These are phyloP conservation scores for Gracilinanus agilis DNA, from an alignment of 2,113 vertebrate species.

Conservation along the genomic window DNA sequence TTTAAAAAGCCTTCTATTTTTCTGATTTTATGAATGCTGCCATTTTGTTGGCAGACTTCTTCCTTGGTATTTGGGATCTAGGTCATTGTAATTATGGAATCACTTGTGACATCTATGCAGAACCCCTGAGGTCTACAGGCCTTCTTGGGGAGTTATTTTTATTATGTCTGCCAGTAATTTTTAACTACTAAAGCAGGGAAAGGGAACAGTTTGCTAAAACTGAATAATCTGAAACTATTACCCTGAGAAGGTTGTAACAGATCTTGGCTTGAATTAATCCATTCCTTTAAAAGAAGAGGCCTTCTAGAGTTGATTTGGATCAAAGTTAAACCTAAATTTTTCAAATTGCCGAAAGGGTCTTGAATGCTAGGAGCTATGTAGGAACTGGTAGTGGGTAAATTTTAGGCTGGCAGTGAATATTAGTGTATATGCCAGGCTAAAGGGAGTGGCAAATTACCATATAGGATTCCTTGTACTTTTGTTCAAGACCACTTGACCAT, in stretches of 20 bases:
- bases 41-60: neutral
- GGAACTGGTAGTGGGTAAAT: neutral
- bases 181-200: neutral
- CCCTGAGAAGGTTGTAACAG: slow-evolving; percentile 29
- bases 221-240: neutral
- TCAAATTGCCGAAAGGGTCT: neutral
- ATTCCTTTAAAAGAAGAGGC: slow-evolving; percentile 27
- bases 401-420: neutral
- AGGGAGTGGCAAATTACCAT: neutral
- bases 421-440: neutral
- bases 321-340: slow-evolving; percentile 31
- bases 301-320: neutral
- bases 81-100: neutral
- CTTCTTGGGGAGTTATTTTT: neutral
- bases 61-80: neutral
- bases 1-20: neutral
- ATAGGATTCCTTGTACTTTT: neutral
- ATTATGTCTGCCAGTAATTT: neutral
- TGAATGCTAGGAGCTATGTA: neutral
- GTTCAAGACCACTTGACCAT: neutral
- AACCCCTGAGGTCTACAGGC: neutral
- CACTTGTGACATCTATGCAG: neutral
- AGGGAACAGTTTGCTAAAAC: neutral
- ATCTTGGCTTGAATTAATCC: slow-evolving; percentile 32
- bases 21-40: neutral